Base-by-base conservation (phyloP, 2,113 vertebrate species). In the Columbina picui region DNA sequence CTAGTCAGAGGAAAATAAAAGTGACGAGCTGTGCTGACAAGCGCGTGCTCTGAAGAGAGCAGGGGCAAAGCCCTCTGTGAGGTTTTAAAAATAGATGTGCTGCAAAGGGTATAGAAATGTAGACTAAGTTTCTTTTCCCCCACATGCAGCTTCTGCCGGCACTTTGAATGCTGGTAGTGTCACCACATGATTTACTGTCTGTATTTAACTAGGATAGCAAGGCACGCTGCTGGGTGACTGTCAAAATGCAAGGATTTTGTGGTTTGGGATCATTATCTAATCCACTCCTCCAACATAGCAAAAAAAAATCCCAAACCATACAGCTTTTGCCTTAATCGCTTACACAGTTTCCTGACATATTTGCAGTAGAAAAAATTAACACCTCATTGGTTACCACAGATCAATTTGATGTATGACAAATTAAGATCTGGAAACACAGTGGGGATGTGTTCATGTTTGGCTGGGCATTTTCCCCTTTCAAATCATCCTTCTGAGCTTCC, bases 51-150 rank as follows among this genome's bases (percentile, higher is more conserved):
- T 81, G 91, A 91, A 76, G 77, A 89, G 77, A 64, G 56, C 32
- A 85, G 65, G 63, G 84, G 52, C 74, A 86, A 91, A 77, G 47
- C 69, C 65, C 52, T 77, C 55, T 6, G 4, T 39, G 50, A 87
- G 34, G 17, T 59, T 80, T 94, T 86, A 96, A 94, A 96, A 96
- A 94, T 56, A 86, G 81, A 52, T 83, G 56, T 34, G 3, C 64
- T 89, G 53, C n/a, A 83, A 70, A 91, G 59, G 32, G 21, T 84
- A 68, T 32, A 63, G 52, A 89, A 75, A 88, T 45, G 63, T 55
- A 92, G 39, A 21, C n/a, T 12, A 9, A 63, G 63, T 53, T 81
- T 77, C 84, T 61, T 73, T 53, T 57, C 21, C 38, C 43, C 14
- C 12, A 9, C n/a, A 39, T 10, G 21, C 13, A 14, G 19, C 52